Base-by-base conservation (phyloP, 37 sponge, comb jelly and placozoan genomes). In the Trichoplax adhaerens region DNA sequence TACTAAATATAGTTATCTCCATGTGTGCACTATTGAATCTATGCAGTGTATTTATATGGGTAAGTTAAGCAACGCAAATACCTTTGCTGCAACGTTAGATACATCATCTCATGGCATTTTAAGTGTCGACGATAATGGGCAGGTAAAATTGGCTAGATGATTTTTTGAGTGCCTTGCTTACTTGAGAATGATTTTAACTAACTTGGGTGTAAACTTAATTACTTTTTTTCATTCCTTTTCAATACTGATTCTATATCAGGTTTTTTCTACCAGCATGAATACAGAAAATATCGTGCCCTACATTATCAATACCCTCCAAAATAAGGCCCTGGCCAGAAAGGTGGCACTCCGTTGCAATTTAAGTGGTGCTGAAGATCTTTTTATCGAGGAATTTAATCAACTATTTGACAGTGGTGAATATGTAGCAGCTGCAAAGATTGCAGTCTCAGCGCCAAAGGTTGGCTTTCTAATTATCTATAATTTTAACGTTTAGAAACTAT, bases 31-130 rank as follows among this genome's bases (percentile, higher is more conserved):
- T 81, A 64, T 91, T 62, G 99, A 96, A 82, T 76, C 99, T 0
- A 93, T 85, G 57, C 88, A 89, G 29, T 96, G 99, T 68, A 91
- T 96, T 79, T 96, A 86, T 80, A 96, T 96, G 99, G 91, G 91
- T 82, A 72, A 93, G 1, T 91, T 96, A 69, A 85, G 86, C 70
- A 82, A 83, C 5, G 99, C 91, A 74, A 96, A 92, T 58, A 96
- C 91, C 71, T 96, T 96, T 79, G 93, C 88, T 46, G 91, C 99
- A n/a, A 93, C 90, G 0, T 81, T 80, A 6, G 90, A 96, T 68
- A 93, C 91, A 64, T 79, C 89, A 58, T 71, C 81, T 72, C 85
- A 83, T 74, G 99, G 99, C 0, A 91, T 96, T 66, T 84, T 96
- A 49, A 93, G 99, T 12, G 99, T 96, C 54, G 91, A 96, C 81